Percentiles rank a stretch among this genome's conserved stretches.
These are phyloP conservation scores for Globicephala melas DNA, from an alignment of 2,113 vertebrate genomes.

Conservation along the genomic window DNA sequence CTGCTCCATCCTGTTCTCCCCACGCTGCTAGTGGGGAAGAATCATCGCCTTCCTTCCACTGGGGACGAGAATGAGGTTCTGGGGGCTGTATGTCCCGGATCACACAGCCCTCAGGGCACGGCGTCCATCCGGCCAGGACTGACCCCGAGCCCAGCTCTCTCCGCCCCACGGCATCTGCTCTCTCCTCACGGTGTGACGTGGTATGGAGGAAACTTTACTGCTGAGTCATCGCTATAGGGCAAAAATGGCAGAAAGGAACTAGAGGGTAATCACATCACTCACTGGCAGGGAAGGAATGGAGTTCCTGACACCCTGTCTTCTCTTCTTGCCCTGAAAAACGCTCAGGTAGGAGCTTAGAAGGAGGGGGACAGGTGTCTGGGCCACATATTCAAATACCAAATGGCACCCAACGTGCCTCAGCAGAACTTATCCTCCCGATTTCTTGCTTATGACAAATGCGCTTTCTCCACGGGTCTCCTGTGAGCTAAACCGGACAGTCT, in stretches of 20 bases:
- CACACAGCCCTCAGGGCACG: accelerated
- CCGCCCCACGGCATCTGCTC: accelerated
- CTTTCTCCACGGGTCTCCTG: not conserved
- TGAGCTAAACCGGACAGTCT: not conserved
- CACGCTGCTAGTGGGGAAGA: accelerated
- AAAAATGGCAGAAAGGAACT: not conserved
- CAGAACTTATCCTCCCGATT: not conserved
- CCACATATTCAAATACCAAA: slow-evolving; percentile 42
- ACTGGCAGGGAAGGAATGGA: accelerated
- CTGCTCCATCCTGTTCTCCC: accelerated
- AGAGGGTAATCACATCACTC: accelerated
- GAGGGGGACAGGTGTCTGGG: not conserved
- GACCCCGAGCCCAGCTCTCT: not conserved
- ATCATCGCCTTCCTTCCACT: accelerated
- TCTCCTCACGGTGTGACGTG: accelerated
- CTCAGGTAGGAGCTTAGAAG: not conserved
- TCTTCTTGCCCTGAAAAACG: not conserved
- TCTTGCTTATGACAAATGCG: not conserved
- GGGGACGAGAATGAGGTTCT: not conserved
- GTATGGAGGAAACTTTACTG: not conserved
- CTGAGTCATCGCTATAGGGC: not conserved
- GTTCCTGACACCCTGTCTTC: not conserved
- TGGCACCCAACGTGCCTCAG: slow-evolving; percentile 1
- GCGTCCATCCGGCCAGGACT: accelerated
- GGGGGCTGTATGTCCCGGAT: accelerated